Conservation (phyloP, 1,140 invertebrate species). For the Marisa cornuarietis region DNA sequence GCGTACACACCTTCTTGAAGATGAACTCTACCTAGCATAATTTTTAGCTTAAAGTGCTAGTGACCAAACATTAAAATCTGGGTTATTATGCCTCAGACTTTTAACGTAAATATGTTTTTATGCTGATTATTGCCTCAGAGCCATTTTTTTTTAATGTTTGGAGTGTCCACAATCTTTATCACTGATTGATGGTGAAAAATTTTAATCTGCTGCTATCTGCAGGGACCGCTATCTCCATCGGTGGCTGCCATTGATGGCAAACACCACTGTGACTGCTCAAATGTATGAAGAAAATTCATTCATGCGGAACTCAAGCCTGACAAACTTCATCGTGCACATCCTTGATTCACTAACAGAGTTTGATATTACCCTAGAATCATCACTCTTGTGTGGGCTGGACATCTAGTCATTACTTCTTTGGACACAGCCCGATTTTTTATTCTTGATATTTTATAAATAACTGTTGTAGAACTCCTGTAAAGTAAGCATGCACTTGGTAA, state of each 20-base stretch:
- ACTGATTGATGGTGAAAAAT: not conserved
- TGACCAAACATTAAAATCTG: not conserved
- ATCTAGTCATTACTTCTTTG: slow-evolving; percentile 27
- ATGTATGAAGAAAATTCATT: slow-evolving; percentile 98
- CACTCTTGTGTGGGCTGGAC: slow-evolving; percentile 89
- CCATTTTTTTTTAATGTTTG: no score
- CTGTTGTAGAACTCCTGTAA: not conserved
- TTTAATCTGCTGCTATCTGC: slow-evolving; percentile 30
- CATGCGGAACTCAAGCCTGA: slow-evolving; percentile 82
- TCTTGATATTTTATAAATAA: not conserved
- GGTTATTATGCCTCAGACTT: not conserved
- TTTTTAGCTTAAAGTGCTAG: not conserved
- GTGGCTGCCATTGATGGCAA: slow-evolving; percentile 87
- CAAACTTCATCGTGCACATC: slow-evolving; percentile 91
- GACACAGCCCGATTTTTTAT: not conserved
- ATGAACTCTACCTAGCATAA: not conserved
- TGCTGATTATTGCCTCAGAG: no score
- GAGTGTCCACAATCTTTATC: no score
- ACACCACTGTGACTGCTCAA: slow-evolving; percentile 83
- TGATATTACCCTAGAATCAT: slow-evolving; percentile 91
- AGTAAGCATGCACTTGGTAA: not conserved
- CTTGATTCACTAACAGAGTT: slow-evolving; percentile 92
- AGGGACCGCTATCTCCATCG: slow-evolving; percentile 93
- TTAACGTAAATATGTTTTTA: no score
- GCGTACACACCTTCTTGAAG: not conserved